Evolutionary conservation across 2,888 invertebrate species (phyloP).

Genomic region (Tholera decimalis): DNA sequence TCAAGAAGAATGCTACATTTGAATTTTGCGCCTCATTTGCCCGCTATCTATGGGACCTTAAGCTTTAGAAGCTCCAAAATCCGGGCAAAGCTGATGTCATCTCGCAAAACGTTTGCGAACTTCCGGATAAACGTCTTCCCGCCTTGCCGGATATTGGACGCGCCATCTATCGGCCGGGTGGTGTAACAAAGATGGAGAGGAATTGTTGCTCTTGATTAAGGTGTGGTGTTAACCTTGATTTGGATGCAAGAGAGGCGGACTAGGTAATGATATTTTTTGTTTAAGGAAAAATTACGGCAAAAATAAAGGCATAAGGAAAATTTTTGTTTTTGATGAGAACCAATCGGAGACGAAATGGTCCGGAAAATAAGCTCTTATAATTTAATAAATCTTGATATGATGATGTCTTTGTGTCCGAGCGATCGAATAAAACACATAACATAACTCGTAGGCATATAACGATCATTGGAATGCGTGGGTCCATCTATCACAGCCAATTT

Average conservation of each 20-base stretch:
- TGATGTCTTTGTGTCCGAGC: no score
- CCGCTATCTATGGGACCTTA: slow-evolving; percentile 35
- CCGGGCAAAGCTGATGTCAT: slow-evolving; percentile 56
- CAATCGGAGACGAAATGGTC: background rate
- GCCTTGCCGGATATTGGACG: slow-evolving; percentile 64
- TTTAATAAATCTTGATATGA: no score
- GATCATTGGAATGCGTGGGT: no score
- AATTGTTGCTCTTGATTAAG: slow-evolving; percentile 40
- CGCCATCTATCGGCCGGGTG: slow-evolving; percentile 45
- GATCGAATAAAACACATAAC: no score
- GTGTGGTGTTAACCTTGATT: slow-evolving; percentile 23
- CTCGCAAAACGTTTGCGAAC: slow-evolving; percentile 52
- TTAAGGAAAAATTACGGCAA: background rate
- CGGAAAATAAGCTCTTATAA: background rate
- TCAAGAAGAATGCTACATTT: slow-evolving; percentile 3
- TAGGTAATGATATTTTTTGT: background rate
- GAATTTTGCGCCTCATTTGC: slow-evolving; percentile 1
- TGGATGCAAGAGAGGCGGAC: background rate
- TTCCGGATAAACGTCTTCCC: slow-evolving; percentile 57
- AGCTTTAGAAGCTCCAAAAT: slow-evolving; percentile 44
- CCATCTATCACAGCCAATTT: no score
- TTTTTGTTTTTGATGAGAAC: background rate
- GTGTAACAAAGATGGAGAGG: slow-evolving; percentile 40
- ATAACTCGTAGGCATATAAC: no score
- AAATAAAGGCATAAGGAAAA: background rate